Evolutionary conservation across 2,888 invertebrate genomes (phyloP), one percentile per base, ranked within the genome.

Genomic region (Apotomis turbidana): DNA sequence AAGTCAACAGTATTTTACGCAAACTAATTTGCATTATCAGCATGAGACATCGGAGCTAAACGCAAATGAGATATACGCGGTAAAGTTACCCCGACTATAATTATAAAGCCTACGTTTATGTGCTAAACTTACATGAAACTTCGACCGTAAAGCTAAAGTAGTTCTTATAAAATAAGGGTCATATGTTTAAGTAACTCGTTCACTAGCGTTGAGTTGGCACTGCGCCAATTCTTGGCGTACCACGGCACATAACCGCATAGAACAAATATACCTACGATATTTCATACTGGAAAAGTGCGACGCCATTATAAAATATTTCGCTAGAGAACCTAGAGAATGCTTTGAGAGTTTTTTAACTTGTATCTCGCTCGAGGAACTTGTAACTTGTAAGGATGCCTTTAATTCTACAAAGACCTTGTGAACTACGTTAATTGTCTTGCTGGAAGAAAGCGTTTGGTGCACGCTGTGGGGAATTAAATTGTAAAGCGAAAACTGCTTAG

Each of bases 101-200:
- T 46, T 55, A 44, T 41, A 41, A 54, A 52, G 46, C 46, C 55
- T 46, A n/a, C n/a, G 8, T 66, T n/a, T 49, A 59, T 55, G 38
- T 55, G 44, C 54, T 15, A 64, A 71, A n/a, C 55, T 38, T 41
- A 49, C 49, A 71, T 61, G 38, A 62, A 13, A 61, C 51, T 57
- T 0, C 38, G 36, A 44, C 59, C 5, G 51, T n/a, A 62, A 51
- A 72, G 62, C 58, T 63, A 72, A 67, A 59, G 54, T 38, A 68
- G 72, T 68, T 72, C 60, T 57, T 46, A 36, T 41, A 58, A 64
- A 70, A 68, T 72, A 72, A 71, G 71, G 77, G 75, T 76, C 72
- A 74, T 74, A 76, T 77, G 78, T 81, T 79, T 75, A 79, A 79
- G 79, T 77, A 78, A 82, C 76, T 76, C 77, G 76, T 82, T 80